A percentile compares a stretch with the other conserved stretches of the same genome.
Evolutionary conservation across 2,797 vertebrate species (phyloP).

Genomic region (Platalea minor): DNA sequence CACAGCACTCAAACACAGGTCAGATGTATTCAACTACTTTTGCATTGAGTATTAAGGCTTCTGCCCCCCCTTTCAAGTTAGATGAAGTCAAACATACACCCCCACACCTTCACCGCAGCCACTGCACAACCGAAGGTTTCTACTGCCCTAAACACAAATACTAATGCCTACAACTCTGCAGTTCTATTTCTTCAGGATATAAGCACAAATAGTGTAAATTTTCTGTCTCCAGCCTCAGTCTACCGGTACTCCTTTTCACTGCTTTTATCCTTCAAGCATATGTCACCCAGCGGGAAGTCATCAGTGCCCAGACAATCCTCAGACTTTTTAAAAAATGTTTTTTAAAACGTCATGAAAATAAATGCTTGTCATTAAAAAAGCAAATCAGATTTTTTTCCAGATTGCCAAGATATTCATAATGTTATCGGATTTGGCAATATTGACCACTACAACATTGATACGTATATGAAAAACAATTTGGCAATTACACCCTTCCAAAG

Average conservation of each 20-base stretch:
- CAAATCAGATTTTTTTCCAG: not conserved
- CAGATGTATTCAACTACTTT: not conserved
- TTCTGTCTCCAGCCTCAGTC: not conserved
- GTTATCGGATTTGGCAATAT: not conserved
- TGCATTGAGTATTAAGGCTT: not conserved
- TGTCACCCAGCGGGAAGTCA: not conserved
- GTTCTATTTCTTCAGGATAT: not conserved
- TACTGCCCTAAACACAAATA: not conserved
- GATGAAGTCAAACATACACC: not conserved
- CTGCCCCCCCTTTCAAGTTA: not conserved
- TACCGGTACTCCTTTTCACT: not conserved
- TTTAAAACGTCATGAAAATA: not conserved
- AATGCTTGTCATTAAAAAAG: not conserved
- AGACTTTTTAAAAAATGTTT: not conserved
- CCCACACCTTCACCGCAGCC: not conserved
- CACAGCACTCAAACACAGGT: not conserved
- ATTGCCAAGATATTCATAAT: not conserved
- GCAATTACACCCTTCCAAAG: not conserved
- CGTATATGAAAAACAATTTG: fast-evolving
- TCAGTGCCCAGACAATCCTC: fast-evolving
- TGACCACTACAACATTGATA: not conserved
- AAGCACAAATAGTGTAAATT: not conserved
- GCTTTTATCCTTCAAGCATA: not conserved
- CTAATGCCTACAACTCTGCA: not conserved
- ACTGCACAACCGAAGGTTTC: not conserved